These are phyloP conservation scores for Pithys albifrons DNA, from an alignment of 2,113 vertebrate genomes.

Conservation along the genomic window DNA sequence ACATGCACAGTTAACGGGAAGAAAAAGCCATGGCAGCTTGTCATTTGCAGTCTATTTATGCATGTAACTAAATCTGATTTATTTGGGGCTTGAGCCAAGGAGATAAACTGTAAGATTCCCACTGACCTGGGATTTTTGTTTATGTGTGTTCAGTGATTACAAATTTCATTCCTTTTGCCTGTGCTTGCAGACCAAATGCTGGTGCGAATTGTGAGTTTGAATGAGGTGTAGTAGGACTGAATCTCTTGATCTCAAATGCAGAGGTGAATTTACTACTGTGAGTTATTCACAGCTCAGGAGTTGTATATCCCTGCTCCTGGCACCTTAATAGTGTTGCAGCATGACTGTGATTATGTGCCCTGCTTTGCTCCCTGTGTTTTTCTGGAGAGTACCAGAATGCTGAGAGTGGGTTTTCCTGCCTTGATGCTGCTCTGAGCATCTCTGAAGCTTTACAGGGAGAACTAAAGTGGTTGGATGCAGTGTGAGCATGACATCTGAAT, in stretches of 20 bases:
- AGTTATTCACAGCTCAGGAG: background rate
- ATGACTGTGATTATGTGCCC: background rate
- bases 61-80: slow-evolving; percentile 65
- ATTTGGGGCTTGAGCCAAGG: slow-evolving; percentile 58
- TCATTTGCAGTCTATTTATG: slow-evolving; percentile 57
- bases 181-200: background rate
- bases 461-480: background rate
- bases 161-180: background rate
- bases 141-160: background rate
- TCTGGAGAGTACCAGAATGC: background rate
- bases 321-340: background rate
- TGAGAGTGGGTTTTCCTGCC: background rate
- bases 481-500: background rate
- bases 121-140: slow-evolving; percentile 11
- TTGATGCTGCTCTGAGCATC: background rate
- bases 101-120: slow-evolving; percentile 41
- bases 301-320: background rate
- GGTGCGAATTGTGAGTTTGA: background rate
- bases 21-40: slow-evolving; percentile 53
- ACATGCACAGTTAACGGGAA: background rate
- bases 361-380: background rate
- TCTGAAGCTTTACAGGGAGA: background rate
- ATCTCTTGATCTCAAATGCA: background rate
- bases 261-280: background rate
- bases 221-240: background rate